Evolutionary conservation across 2,113 vertebrate genomes (phyloP).

Genomic region (Dasyornis broadbenti): DNA sequence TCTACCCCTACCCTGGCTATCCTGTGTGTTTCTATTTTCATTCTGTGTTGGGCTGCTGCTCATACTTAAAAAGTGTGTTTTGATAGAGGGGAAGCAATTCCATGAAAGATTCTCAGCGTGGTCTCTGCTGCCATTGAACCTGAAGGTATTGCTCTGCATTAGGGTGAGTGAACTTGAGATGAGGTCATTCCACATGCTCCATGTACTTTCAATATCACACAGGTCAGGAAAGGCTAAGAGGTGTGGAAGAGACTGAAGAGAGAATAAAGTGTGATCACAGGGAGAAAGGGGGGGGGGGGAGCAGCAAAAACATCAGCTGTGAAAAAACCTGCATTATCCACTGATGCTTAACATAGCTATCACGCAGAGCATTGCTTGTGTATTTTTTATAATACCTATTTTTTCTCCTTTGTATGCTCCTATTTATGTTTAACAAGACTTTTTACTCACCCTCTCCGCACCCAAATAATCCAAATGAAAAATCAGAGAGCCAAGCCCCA

Average conservation of each 20-base stretch:
- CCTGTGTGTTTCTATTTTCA: neutral
- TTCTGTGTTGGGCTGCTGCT: neutral
- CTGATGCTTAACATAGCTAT: conserved; percentile 7
- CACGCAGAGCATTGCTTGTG: neutral
- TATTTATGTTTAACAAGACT: neutral
- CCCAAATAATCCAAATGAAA: neutral
- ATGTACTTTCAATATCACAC: neutral
- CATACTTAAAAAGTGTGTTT: neutral
- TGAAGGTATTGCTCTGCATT: neutral
- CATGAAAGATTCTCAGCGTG: neutral
- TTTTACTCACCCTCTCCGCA: neutral
- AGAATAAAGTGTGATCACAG: neutral
- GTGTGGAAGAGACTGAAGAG: neutral
- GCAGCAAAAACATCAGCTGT: neutral
- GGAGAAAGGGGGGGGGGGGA: neutral
- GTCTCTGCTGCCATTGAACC: neutral
- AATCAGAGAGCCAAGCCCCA: neutral
- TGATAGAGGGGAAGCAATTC: neutral
- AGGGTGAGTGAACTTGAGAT: neutral
- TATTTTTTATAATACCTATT: neutral
- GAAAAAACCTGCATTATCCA: neutral
- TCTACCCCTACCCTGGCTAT: neutral
- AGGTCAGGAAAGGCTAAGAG: neutral
- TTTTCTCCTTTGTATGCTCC: neutral
- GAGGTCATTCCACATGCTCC: neutral